Conservation (phyloP, 2,888 invertebrate species). For the Kuschelorhynchus macadamiae region DNA sequence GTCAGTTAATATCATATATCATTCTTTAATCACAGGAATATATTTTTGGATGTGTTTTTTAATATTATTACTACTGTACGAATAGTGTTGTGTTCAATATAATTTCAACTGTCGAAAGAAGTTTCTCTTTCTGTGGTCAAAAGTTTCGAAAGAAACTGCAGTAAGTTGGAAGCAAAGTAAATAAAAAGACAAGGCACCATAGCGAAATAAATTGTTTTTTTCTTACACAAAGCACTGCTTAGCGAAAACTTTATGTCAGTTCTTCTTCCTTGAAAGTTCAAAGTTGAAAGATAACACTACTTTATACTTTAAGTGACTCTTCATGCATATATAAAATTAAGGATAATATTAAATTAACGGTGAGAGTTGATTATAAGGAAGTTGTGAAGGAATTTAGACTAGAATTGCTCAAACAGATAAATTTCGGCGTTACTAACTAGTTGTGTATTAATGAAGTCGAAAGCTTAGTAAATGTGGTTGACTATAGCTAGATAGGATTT, state of each 20-base stretch:
- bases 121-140: too few species aligned
- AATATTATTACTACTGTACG: too few species aligned
- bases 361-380: conserved; percentile 20
- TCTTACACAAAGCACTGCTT: background rate
- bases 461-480: background rate
- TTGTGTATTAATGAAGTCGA: conserved; percentile 29
- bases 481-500: too few species aligned
- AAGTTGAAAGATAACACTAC: conserved; percentile 1
- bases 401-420: conserved; percentile 17
- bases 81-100: too few species aligned
- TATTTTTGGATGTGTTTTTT: too few species aligned
- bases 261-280: background rate
- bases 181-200: background rate
- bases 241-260: background rate
- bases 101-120: too few species aligned
- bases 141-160: too few species aligned
- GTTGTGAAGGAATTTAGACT: conserved; percentile 26
- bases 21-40: too few species aligned
- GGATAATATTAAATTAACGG: background rate
- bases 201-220: background rate
- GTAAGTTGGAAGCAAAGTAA: too few species aligned
- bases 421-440: conserved; percentile 14
- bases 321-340: background rate
- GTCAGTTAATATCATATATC: too few species aligned
- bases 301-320: background rate